Evolutionary conservation across 2,113 vertebrate genomes (phyloP), one percentile per base, ranked within the genome.

Genomic region (Aleadryas rufinucha): DNA sequence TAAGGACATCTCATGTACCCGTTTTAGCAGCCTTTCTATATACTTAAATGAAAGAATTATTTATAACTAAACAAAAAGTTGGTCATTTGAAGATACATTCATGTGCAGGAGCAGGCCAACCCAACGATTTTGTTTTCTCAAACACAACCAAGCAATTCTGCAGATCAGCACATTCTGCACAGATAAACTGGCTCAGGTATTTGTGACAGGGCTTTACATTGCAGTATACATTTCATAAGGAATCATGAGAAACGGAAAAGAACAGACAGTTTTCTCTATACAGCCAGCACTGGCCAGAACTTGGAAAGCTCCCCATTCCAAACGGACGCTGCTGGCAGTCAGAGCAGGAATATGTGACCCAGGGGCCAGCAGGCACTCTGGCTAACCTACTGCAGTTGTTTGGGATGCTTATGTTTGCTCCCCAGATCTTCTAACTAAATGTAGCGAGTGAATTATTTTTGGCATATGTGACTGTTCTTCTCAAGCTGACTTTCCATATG

Each of bases 341-440:
- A 44, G 76, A 89, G 76, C 68, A 87, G 56, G 33, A 78, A 77
- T 90, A 70, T 90, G 56, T 92, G 95, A 87, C 96, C 93, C 95
- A 68, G 72, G 91, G 91, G 95, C 84, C 80, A 2, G 84, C 8
- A 96, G 83, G 89, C 76, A 95, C 93, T 95, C 91, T 96, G 94
- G 95, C 96, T 97, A 95, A 97, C 94, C 95, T 92, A 54, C 64
- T 89, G 78, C 86, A 52, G 87, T 93, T 97, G 94, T 95, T 96
- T 94, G 75, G 95, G 83, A 95, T 90, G 72, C 86, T 86, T 84
- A 50, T 80, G 64, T 90, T 95, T 96, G 68, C 89, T 96, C 76
- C 77, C 86, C 80, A 93, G 68, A 93, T 81, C 72, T 92, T 78
- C 76, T 68, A 92, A 89, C 76, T 87, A 71, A 87, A 78, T 56